Conservation (phyloP, 2,888 invertebrate genomes). For the Cerastis rubricosa region DNA sequence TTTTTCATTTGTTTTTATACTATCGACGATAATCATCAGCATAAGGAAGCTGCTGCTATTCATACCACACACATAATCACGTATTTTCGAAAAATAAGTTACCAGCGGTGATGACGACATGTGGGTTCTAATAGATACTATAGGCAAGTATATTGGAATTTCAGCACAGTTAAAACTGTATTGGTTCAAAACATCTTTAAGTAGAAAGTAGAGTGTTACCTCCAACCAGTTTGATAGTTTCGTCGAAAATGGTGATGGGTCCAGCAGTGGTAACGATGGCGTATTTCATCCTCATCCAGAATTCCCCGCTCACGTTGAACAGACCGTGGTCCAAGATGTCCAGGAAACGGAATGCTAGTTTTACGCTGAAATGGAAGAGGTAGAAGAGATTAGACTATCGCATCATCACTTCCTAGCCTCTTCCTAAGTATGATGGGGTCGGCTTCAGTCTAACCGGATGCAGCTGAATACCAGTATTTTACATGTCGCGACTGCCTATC, state of each 20-base stretch:
- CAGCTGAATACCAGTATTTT: too few relatives aligned
- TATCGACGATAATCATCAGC: background rate
- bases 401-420: too few relatives aligned
- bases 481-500: too few relatives aligned
- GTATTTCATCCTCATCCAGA: slow-evolving; percentile 81
- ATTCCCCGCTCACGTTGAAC: slow-evolving; percentile 75
- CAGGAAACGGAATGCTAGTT: slow-evolving; percentile 78
- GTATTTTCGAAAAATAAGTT: background rate
- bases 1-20: background rate
- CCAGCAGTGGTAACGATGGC: slow-evolving; percentile 71
- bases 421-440: too few relatives aligned
- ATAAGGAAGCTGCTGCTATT: background rate
- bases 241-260: slow-evolving; percentile 77
- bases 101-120: background rate
- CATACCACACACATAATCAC: background rate
- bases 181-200: background rate
- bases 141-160: background rate
- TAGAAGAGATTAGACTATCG: background rate
- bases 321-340: slow-evolving; percentile 82
- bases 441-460: too few relatives aligned
- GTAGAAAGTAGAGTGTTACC: slow-evolving; percentile 70
- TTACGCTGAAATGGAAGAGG: slow-evolving; percentile 74
- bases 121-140: background rate
- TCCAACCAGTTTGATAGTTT: slow-evolving; percentile 77
- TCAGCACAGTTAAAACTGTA: background rate